phyloP scores from a whole-genome alignment of 2,888 invertebrate genomes.

The Drosophila histrio region DNA sequence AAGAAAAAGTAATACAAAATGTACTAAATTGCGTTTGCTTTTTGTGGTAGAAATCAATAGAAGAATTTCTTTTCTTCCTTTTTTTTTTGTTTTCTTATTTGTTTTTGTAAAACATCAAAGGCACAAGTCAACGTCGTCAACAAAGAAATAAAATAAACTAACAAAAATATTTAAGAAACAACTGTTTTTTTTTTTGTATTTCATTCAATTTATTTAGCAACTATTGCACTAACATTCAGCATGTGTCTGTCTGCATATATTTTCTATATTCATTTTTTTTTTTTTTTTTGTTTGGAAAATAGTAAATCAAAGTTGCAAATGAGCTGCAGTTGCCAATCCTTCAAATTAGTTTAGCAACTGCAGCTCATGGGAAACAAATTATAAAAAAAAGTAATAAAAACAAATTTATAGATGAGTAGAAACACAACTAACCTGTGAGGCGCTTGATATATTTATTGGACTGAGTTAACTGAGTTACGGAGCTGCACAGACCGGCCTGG shows the following conservation, averaged over 20 bases:
- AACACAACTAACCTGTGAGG: slow-evolving; percentile 83
- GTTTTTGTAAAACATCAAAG: slow-evolving; percentile 81
- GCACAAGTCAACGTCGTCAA: slow-evolving; percentile 85
- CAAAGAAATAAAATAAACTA: slow-evolving; percentile 74
- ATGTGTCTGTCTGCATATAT: slow-evolving; percentile 48
- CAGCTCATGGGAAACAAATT: slow-evolving; percentile 28
- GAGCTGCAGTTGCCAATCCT: slow-evolving; percentile 29
- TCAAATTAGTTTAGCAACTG: slow-evolving; percentile 16
- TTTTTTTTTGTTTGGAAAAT: slow-evolving; percentile 30
- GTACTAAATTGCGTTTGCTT: slow-evolving; percentile 52
- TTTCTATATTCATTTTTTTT: slow-evolving; percentile 23
- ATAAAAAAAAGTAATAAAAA: slow-evolving; percentile 46
- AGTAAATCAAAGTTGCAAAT: slow-evolving; percentile 52
- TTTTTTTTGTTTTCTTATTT: slow-evolving; percentile 16
- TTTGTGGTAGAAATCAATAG: slow-evolving; percentile 45
- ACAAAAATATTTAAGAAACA: slow-evolving; percentile 55
- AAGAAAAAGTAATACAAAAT: slow-evolving; percentile 75
- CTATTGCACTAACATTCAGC: slow-evolving; percentile 53
- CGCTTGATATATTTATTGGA: slow-evolving; percentile 77
- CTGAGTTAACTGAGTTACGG: slow-evolving; percentile 76
- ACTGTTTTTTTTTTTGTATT: slow-evolving; percentile 18
- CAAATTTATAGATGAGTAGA: slow-evolving; percentile 72
- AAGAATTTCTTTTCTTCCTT: slow-evolving; percentile 27
- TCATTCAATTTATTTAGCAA: slow-evolving; percentile 18
- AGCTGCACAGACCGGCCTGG: slow-evolving; percentile 75